phyloP scores from a whole-genome alignment of 2,113 vertebrate species.

The Podarcis cretensis region DNA sequence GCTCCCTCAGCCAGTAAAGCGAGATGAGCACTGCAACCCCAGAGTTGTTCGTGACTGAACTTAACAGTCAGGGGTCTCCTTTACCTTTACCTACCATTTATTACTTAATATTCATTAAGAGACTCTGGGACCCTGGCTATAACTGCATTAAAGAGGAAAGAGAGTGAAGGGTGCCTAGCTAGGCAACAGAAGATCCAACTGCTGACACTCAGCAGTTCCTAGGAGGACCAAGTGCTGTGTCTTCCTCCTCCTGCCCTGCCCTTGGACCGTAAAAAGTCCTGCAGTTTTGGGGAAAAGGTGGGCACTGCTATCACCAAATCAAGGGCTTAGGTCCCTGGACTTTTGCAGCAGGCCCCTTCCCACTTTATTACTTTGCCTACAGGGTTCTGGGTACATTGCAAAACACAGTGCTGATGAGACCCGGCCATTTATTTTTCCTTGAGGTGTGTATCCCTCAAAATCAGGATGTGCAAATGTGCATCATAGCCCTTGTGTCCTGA shows the following conservation, averaged over 20 bases:
- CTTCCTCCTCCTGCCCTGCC: background rate
- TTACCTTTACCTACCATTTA: no score
- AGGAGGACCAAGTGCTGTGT: background rate
- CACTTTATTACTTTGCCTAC: no score
- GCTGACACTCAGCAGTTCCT: background rate
- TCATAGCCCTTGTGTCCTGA: background rate
- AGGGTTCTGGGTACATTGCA: background rate
- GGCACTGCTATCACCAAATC: background rate
- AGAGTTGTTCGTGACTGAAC: no score
- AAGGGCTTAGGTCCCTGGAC: background rate
- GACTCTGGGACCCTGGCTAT: no score
- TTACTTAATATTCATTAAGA: no score
- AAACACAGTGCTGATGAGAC: no score
- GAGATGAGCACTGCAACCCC: no score
- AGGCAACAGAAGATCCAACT: background rate
- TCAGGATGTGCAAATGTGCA: background rate
- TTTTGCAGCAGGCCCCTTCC: no score
- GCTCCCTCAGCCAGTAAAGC: no score
- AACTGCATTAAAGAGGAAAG: background rate
- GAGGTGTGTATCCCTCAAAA: background rate
- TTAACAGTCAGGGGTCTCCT: no score
- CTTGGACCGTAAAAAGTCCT: background rate
- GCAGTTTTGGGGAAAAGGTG: background rate
- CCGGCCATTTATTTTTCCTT: no score
- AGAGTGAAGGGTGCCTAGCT: background rate